These are phyloP conservation scores for Mycetomoellerius zeteki DNA, from an alignment of 1,140 invertebrate genomes.

Conservation along the genomic window DNA sequence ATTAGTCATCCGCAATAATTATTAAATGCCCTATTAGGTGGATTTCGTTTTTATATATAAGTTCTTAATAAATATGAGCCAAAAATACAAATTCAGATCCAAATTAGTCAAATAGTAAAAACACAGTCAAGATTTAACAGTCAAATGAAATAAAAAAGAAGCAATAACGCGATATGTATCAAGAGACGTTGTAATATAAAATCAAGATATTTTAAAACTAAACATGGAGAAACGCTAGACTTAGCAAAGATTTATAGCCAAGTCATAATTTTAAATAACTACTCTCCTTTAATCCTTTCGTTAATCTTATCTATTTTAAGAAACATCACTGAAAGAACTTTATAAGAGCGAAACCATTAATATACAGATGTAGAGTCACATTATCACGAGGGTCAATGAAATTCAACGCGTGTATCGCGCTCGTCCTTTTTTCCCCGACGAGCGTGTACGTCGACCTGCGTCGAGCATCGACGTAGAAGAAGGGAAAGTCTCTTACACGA, in stretches of 20 bases:
- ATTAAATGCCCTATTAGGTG: too few relatives aligned
- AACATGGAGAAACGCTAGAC: background rate
- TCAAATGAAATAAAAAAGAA: too few relatives aligned
- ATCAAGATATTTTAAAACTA: background rate
- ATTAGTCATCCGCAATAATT: too few relatives aligned
- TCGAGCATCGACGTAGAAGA: conserved; percentile 67
- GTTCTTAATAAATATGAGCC: too few relatives aligned
- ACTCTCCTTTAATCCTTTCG: background rate
- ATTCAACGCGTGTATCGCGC: conserved; percentile 42
- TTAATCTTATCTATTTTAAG: background rate
- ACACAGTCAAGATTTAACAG: too few relatives aligned
- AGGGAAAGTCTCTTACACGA: conserved; percentile 74
- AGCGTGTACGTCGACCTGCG: conserved; percentile 33
- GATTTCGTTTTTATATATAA: too few relatives aligned
- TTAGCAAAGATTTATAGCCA: background rate
- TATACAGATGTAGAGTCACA: conserved; percentile 6
- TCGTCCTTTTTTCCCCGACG: conserved; percentile 33
- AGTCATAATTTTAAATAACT: background rate
- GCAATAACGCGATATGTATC: too few relatives aligned
- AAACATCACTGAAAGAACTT: background rate
- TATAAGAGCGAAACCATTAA: conserved; percentile 2
- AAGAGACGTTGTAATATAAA: too few relatives aligned
- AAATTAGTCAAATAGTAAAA: too few relatives aligned
- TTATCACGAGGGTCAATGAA: conserved; percentile 46
- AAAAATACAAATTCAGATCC: too few relatives aligned